These are phyloP conservation scores for Epiperipatus broadwayi DNA, from an alignment of 2,888 invertebrate genomes.

Conservation along the genomic window DNA sequence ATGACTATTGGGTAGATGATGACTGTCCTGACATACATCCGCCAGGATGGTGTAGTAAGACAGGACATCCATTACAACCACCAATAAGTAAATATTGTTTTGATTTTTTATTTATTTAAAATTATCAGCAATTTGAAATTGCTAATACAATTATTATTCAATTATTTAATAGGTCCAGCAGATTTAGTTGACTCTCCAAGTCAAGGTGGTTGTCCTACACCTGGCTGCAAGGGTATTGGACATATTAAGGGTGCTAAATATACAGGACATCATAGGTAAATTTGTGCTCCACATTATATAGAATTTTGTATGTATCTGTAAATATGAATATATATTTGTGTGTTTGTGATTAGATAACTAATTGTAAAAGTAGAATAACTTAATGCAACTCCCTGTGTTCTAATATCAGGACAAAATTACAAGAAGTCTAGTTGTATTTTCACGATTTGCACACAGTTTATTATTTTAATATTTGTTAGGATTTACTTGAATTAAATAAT, in stretches of 20 bases:
- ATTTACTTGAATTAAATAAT: no score
- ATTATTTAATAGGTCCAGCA: conserved; percentile 37
- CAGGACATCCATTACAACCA: conserved; percentile 63
- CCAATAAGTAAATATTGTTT: conserved; percentile 42
- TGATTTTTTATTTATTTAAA: conserved; percentile 10
- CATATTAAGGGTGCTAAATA: conserved; percentile 58
- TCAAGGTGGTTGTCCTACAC: conserved; percentile 47
- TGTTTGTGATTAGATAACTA: no score
- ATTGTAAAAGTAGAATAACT: no score
- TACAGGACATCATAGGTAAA: conserved; percentile 41
- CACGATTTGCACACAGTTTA: no score
- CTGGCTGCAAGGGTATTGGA: conserved; percentile 75
- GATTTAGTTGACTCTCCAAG: conserved; percentile 38
- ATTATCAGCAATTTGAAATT: conserved; percentile 6
- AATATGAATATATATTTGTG: no score
- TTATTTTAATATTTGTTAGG: no score
- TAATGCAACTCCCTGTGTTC: no score
- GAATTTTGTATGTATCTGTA: no score
- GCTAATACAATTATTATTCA: conserved; percentile 17
- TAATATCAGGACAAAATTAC: no score
- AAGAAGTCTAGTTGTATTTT: no score
- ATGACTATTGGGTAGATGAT: conserved; percentile 74
- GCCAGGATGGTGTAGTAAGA: conserved; percentile 72
- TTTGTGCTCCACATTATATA: no score
- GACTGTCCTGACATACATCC: conserved; percentile 78